These are phyloP conservation scores for Andrena cerasifolii DNA, from an alignment of 1,140 invertebrate genomes.

Conservation along the genomic window DNA sequence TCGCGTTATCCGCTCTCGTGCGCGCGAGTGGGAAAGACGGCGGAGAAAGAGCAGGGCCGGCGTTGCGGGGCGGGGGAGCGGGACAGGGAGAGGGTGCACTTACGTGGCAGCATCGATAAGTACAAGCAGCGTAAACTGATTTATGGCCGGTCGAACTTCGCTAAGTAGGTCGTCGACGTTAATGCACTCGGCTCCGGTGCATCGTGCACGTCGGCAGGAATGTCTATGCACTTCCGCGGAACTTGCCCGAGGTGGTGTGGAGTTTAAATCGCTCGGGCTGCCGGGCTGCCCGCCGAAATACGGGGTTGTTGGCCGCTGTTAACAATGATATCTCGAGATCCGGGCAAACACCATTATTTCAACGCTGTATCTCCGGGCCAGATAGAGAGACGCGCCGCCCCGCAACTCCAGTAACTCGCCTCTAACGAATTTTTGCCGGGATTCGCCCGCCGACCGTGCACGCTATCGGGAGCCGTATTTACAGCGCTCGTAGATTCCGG, in stretches of 20 bases:
- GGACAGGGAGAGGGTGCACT: conserved; percentile 16
- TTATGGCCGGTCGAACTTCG: conserved; percentile 54
- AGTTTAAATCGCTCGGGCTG: conserved; percentile 26
- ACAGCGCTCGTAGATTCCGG: conserved; percentile 57
- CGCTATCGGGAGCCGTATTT: conserved; percentile 59
- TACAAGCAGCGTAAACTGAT: conserved; percentile 65
- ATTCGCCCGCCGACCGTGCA: conserved; percentile 21
- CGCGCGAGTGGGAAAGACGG: not conserved
- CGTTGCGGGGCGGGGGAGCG: not conserved
- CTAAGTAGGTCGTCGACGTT: conserved; percentile 67
- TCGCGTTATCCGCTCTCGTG: conserved; percentile 25
- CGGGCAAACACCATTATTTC: conserved; percentile 69
- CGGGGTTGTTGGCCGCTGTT: conserved; percentile 66
- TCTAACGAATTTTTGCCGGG: conserved; percentile 62
- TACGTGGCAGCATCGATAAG: conserved; percentile 65
- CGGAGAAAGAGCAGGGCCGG: not conserved
- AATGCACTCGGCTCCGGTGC: conserved; percentile 56
- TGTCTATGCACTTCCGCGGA: conserved; percentile 51
- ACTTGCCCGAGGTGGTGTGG: conserved; percentile 27
- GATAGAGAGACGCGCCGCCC: conserved; percentile 41
- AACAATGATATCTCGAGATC: conserved; percentile 68
- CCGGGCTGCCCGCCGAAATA: conserved; percentile 53
- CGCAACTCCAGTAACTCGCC: conserved; percentile 26
- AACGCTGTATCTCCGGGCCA: conserved; percentile 58
- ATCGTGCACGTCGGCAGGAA: conserved; percentile 28